phyloP scores from a whole-genome alignment of 2,797 vertebrate species.

The Enteromius fasciolatus region DNA sequence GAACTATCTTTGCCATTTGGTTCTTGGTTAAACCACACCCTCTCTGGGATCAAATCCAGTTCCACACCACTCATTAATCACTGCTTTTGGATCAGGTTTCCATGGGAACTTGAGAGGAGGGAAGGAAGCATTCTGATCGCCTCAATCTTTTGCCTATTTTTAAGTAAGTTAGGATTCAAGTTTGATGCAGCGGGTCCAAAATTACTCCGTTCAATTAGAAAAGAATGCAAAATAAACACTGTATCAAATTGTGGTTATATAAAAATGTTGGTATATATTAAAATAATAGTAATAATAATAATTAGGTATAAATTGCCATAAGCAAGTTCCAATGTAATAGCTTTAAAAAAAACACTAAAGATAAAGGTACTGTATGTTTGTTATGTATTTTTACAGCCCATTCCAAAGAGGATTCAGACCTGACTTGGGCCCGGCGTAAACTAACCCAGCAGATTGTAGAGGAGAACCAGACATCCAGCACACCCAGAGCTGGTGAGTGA shows the following conservation, averaged over 20 bases:
- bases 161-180: conserved; percentile 8
- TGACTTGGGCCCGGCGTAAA: conserved; percentile 67
- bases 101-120: conserved; percentile 55
- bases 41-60: conserved; percentile 45
- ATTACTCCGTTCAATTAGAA: background rate
- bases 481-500: conserved; percentile 69
- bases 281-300: too few species aligned
- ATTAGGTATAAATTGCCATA: background rate
- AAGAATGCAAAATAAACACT: background rate
- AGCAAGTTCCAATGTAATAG: background rate
- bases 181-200: background rate
- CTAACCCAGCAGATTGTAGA: conserved; percentile 61
- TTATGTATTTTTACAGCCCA: conserved; percentile 33
- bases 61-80: conserved; percentile 56
- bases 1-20: conserved; percentile 53
- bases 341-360: background rate
- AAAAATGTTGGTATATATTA: background rate
- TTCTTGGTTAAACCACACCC: conserved; percentile 44
- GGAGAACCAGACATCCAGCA: conserved; percentile 67
- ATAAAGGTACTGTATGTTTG: background rate
- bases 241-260: background rate
- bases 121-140: conserved; percentile 34
- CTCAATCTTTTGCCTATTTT: conserved; percentile 22
- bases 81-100: conserved; percentile 56
- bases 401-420: conserved; percentile 50